Base-by-base conservation (phyloP, 64 coral and sea anemone species). In the Dendrophyllia cribrosa region DNA sequence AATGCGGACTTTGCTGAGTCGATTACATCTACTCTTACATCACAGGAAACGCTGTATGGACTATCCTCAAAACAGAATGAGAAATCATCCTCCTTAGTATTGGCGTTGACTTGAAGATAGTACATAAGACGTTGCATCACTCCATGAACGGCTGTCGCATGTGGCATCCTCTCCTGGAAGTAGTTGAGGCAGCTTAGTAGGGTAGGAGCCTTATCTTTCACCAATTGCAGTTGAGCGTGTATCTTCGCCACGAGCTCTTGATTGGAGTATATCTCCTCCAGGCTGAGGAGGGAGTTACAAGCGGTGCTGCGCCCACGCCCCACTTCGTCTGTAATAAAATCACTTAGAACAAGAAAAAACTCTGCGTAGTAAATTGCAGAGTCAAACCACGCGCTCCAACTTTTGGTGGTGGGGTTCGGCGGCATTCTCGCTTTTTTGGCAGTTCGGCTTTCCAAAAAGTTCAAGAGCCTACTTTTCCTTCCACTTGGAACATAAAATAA, bases 301-400 rank as follows among this genome's bases (percentile, higher is more conserved):
- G 74, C 82, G 16, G 59, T 43, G 51, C n/a, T 72, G 87, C 74
- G 5, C 3, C 10, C 34, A n/a, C 56, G 25, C 19, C 25, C 43
- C 7, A 93, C 56, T 82, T n/a, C n/a, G n/a, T 92, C 73, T 6
- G 52, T 20, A 19, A 93, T 51, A 23, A 90, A 90, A 5, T 70
- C 60, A 24, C 9, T 45, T 11, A 76, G 60, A 2, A 93, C 50
- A 20, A 93, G 47, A 60, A 58, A 86, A 24, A 22, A 17, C 11
- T 93, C 91, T 1, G 61, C 83, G 87, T 87, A 83, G n/a, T 87
- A 93, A 19, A 78, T 4, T 7, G 22, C 48, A 43, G 82, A 78
- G 74, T 93, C 74, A 79, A 93, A 93, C 83, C 83, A 78, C 15
- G 91, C 60, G 10, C 51, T 78, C 74, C 49, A 87, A 24, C 83